These are phyloP conservation scores for Dreissena polymorpha DNA, from an alignment of 1,140 invertebrate genomes.

Conservation along the genomic window DNA sequence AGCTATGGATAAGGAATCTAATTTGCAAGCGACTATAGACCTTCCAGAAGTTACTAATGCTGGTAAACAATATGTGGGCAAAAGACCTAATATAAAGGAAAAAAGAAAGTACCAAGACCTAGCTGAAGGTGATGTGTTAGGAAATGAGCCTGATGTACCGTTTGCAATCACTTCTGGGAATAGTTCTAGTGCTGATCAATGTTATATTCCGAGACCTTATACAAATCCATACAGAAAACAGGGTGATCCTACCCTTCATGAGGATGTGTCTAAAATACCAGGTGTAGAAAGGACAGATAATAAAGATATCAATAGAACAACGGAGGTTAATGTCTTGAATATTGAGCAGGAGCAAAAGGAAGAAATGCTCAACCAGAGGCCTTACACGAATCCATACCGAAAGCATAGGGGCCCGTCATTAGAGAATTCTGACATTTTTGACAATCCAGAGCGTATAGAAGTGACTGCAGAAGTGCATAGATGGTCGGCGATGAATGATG, in stretches of 20 bases:
- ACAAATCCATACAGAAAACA: not conserved
- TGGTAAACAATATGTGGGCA: no score
- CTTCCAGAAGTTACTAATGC: no score
- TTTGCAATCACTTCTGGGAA: no score
- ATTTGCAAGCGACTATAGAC: no score
- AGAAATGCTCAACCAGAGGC: slow-evolving; percentile 15
- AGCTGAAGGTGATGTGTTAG: slow-evolving; percentile 1
- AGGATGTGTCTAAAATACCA: not conserved
- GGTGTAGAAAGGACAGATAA: not conserved
- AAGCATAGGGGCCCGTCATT: not conserved
- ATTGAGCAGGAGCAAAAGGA: slow-evolving; percentile 28
- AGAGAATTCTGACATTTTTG: not conserved
- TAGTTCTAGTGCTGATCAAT: no score
- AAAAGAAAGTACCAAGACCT: not conserved
- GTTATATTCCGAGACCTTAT: no score
- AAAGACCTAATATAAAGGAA: slow-evolving; percentile 30
- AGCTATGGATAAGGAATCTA: no score
- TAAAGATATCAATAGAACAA: not conserved
- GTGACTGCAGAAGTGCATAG: not conserved
- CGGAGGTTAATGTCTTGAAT: not conserved
- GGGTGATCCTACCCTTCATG: not conserved
- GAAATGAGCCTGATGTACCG: not conserved
- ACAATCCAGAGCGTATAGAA: not conserved
- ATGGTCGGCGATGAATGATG: not conserved
- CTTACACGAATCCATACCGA: slow-evolving; percentile 37